Evolutionary conservation across 2,888 invertebrate species (phyloP).

Genomic region (Creontiades dilutus): DNA sequence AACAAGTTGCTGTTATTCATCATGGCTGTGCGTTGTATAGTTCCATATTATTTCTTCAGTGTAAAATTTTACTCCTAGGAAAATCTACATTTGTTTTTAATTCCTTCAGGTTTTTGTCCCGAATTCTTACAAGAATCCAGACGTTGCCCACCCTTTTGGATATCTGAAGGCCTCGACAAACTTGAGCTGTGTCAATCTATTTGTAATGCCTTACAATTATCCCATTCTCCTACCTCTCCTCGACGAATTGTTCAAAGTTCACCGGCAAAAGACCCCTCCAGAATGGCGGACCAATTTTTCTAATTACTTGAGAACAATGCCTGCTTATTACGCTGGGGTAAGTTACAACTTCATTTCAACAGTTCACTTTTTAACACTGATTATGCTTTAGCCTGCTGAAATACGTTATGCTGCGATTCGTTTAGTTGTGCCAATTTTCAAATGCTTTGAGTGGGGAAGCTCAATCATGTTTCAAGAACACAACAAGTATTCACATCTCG

Average conservation of each 20-base stretch:
- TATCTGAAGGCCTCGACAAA: slow-evolving; percentile 97
- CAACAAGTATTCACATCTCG: too few relatives aligned
- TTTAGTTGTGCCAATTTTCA: too few relatives aligned
- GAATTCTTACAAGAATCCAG: slow-evolving; percentile 93
- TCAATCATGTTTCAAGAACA: too few relatives aligned
- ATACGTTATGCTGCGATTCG: too few relatives aligned
- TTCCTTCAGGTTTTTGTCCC: slow-evolving; percentile 87
- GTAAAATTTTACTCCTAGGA: too few relatives aligned
- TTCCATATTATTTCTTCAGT: too few relatives aligned
- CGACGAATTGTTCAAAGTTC: slow-evolving; percentile 95
- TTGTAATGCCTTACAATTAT: slow-evolving; percentile 99
- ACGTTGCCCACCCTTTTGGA: slow-evolving; percentile 96
- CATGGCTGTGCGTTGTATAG: too few relatives aligned
- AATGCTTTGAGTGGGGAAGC: too few relatives aligned
- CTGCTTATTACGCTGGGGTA: slow-evolving; percentile 94
- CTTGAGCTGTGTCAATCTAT: slow-evolving; percentile 95
- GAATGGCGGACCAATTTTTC: slow-evolving; percentile 97
- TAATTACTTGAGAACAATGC: slow-evolving; percentile 96
- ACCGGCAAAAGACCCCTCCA: slow-evolving; percentile 92
- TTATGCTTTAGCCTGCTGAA: too few relatives aligned
- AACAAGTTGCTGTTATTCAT: too few relatives aligned
- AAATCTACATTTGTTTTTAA: neutral
- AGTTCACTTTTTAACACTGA: too few relatives aligned
- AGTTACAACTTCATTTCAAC: slow-evolving; percentile 77
- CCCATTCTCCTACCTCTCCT: slow-evolving; percentile 94